Conservation (phyloP, 2,888 invertebrate species). For the Stenolophus ochropezus region DNA sequence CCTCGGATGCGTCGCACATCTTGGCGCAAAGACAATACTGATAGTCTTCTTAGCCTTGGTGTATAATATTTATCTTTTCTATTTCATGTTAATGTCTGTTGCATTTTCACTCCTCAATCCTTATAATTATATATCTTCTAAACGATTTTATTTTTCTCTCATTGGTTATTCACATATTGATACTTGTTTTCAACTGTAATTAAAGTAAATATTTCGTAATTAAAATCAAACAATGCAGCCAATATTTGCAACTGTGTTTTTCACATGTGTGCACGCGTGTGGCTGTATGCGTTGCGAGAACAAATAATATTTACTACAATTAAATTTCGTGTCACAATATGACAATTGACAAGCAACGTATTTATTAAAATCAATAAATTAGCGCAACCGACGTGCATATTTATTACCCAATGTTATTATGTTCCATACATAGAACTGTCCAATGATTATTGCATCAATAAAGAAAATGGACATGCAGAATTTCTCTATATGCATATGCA, state of each 20-base stretch:
- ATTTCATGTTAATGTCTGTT: too few relatives aligned
- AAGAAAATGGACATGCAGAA: neutral
- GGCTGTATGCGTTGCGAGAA: neutral
- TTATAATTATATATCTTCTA: too few relatives aligned
- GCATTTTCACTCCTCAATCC: too few relatives aligned
- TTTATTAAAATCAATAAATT: conserved; percentile 35
- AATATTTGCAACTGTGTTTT: conserved; percentile 40
- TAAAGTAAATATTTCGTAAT: conserved; percentile 57
- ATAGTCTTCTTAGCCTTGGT: too few relatives aligned
- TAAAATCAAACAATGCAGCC: conserved; percentile 54
- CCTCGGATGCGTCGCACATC: too few relatives aligned
- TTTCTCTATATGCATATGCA: neutral
- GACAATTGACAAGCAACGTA: conserved; percentile 36
- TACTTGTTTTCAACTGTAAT: conserved; percentile 38
- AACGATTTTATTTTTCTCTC: too few relatives aligned
- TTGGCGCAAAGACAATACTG: too few relatives aligned
- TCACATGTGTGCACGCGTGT: neutral
- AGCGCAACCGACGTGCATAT: conserved; percentile 12
- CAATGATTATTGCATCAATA: neutral
- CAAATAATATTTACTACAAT: conserved; percentile 34
- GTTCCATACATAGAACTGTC: neutral
- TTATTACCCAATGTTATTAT: conserved; percentile 1
- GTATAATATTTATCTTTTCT: too few relatives aligned
- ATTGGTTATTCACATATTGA: neutral
- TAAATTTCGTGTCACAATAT: conserved; percentile 21